Evolutionary conservation across 2,113 vertebrate species (phyloP), one percentile per base, ranked within the genome.

Genomic region (Phalacrocorax brasilianus): DNA sequence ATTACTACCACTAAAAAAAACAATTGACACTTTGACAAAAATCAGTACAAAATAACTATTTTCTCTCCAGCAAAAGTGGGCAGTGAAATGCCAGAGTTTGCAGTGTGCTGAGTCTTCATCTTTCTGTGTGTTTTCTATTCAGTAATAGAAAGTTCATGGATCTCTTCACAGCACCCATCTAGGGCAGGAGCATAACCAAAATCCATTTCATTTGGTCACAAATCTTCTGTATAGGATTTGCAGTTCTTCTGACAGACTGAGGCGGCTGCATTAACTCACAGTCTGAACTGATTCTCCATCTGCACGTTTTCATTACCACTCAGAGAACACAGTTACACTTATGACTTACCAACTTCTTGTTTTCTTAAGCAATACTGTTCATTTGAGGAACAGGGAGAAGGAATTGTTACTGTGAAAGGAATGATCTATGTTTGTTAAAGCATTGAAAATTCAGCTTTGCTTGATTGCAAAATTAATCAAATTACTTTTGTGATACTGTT

Each of bases 161-260:
- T 82, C 76, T 73, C 67, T 93, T 91, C 81, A 74, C 50, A 74
- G 59, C 42, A 88, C 35, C 40, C 67, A 74, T 53, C 81, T 58
- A 90, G 63, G 44, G 59, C 56, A 95, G 44, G 2, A 89, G 24
- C 53, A 70, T 24, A 89, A 38, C 74, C 89, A 80, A 96, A 95
- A 95, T 91, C 77, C 63, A 56, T 90, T 95, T 93, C 33, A 38
- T 85, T 62, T 85, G 65, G 72, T 82, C 55, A 7, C 47, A 94
- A 88, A 93, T 91, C 85, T 95, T 92, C 93, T 84, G 20, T 71
- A 84, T 26, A 58, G 85, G 85, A 94, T 96, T 97, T 93, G 81
- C 68, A 94, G 68, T 86, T 88, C 85, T 94, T 84, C 52, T 91
- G 52, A 82, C 80, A 82, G 77, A 65, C 70, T 71, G 84, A 80